Percentiles rank a stretch among this genome's conserved stretches.
Conservation (phyloP, 2,797 vertebrate species). For the Pantherophis vulpinus region DNA sequence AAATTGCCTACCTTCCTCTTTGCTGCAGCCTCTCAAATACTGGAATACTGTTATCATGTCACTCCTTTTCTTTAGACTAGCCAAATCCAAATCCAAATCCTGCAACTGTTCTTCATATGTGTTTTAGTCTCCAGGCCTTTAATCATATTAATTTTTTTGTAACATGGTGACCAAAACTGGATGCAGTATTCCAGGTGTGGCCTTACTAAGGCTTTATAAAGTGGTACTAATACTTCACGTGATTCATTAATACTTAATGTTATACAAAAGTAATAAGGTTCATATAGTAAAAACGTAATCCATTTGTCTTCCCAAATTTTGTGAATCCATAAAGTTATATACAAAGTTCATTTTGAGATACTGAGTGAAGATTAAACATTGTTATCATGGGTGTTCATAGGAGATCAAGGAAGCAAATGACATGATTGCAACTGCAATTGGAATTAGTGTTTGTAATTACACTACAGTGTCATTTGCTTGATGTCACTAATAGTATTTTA, state of each 20-base stretch:
- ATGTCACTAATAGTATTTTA: not conserved
- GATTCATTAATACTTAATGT: too few species aligned
- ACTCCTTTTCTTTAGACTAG: not conserved
- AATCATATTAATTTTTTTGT: not conserved
- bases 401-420: not conserved
- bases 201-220: not conserved
- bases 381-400: not conserved
- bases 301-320: not conserved
- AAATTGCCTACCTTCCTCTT: too few species aligned
- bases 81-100: not conserved
- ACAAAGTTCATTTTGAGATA: not conserved
- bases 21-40: too few species aligned
- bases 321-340: not conserved
- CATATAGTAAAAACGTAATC: not conserved
- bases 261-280: not conserved
- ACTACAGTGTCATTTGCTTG: not conserved
- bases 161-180: not conserved
- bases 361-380: not conserved
- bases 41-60: too few species aligned
- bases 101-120: not conserved
- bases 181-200: not conserved
- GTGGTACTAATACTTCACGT: not conserved
- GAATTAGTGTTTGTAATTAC: not conserved
- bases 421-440: not conserved
- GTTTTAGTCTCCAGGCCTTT: not conserved